phyloP scores from a whole-genome alignment of 2,113 vertebrate species.

The Prochilodus magdalenae region DNA sequence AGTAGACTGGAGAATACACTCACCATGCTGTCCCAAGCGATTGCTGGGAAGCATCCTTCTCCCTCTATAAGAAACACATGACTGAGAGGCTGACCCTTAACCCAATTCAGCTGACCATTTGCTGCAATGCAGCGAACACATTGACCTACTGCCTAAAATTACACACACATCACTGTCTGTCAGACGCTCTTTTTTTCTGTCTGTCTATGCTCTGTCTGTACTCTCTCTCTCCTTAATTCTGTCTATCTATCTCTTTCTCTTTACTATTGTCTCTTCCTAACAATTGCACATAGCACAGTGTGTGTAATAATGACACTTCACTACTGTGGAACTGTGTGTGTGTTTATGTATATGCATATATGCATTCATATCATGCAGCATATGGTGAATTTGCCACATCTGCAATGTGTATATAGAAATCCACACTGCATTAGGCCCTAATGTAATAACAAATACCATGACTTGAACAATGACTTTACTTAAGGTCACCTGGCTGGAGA shows the following conservation, averaged over 20 bases:
- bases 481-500: not conserved
- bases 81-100: slow-evolving; percentile 46
- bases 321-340: not conserved
- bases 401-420: slow-evolving; percentile 4
- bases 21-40: not conserved
- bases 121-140: slow-evolving; percentile 11
- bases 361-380: too few species aligned
- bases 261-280: slow-evolving; percentile 4
- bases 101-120: slow-evolving; percentile 34
- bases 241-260: not conserved
- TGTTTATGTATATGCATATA: not conserved
- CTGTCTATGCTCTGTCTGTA: too few species aligned
- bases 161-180: slow-evolving; percentile 28
- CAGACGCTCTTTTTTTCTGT: slow-evolving; percentile 15
- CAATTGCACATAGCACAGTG: not conserved
- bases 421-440: slow-evolving; percentile 2
- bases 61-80: slow-evolving; percentile 40
- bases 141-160: slow-evolving; percentile 35
- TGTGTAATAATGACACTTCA: too few species aligned
- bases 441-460: slow-evolving; percentile 20
- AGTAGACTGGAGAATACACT: slow-evolving; percentile 14
- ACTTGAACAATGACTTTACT: slow-evolving; percentile 33
- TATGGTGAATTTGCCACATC: not conserved
- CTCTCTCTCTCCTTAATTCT: not conserved
- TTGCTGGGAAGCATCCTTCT: not conserved